Percentiles rank a stretch among this genome's conserved stretches.
Evolutionary conservation across 1,140 invertebrate species (phyloP).

Genomic region (Diabrotica undecimpunctata): DNA sequence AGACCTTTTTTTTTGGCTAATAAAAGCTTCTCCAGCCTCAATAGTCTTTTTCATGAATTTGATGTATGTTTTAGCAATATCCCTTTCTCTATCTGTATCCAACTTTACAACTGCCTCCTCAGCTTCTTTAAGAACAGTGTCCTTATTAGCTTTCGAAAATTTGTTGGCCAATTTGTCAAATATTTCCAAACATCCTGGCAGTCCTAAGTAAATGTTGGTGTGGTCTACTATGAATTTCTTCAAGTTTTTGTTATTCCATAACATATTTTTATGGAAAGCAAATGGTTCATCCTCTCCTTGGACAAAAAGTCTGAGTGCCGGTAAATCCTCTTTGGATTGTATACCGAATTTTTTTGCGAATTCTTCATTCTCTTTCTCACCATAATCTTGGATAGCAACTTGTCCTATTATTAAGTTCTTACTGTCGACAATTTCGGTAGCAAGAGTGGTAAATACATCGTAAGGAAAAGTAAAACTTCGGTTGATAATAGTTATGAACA

Average conservation of each 20-base stretch:
- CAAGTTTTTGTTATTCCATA: conserved; percentile 75
- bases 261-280: conserved; percentile 61
- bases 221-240: conserved; percentile 75
- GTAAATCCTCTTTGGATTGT: conserved; percentile 74
- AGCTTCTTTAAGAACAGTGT: conserved; percentile 56
- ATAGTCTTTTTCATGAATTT: conserved; percentile 82
- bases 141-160: conserved; percentile 60
- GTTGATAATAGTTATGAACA: not conserved
- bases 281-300: conserved; percentile 33
- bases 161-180: conserved; percentile 76
- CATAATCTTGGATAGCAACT: conserved; percentile 91
- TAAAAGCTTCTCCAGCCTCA: conserved; percentile 78
- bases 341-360: conserved; percentile 73
- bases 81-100: conserved; percentile 52
- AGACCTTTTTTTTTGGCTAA: conserved; percentile 76
- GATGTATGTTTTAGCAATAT: conserved; percentile 74
- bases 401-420: conserved; percentile 79
- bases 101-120: conserved; percentile 52
- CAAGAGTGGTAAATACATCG: conserved; percentile 81
- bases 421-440: conserved; percentile 67
- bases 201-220: conserved; percentile 76
- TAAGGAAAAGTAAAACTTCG: conserved; percentile 44
- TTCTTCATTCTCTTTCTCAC: conserved; percentile 85
- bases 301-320: conserved; percentile 74
- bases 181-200: conserved; percentile 82